phyloP scores from a whole-genome alignment of 1,140 invertebrate genomes.

The Micrasema minimum region DNA sequence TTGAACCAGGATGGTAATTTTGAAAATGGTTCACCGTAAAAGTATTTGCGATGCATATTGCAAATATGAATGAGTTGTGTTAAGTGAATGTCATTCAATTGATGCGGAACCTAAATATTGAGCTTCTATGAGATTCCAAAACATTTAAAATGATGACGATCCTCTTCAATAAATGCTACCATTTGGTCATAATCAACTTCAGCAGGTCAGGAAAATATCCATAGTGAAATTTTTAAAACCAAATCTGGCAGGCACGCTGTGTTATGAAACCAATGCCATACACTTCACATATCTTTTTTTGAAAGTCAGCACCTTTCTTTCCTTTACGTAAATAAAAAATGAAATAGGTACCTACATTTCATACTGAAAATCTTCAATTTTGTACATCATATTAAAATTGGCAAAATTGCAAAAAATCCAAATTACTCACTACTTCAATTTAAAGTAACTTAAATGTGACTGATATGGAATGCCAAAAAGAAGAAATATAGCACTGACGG shows the following conservation, averaged over 20 bases:
- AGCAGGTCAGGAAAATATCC: background rate
- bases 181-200: constrained; percentile 1
- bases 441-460: too few relatives aligned
- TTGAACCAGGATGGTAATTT: too few relatives aligned
- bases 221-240: background rate
- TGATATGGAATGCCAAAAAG: too few relatives aligned
- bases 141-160: too few relatives aligned
- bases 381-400: background rate
- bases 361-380: background rate
- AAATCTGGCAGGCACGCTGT: background rate
- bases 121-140: background rate
- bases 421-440: too few relatives aligned
- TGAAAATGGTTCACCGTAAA: too few relatives aligned
- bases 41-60: too few relatives aligned
- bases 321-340: background rate
- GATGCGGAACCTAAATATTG: background rate
- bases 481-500: too few relatives aligned
- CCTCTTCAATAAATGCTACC: background rate
- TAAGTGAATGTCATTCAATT: background rate
- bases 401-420: too few relatives aligned
- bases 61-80: background rate
- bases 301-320: background rate
- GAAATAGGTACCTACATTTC: too few relatives aligned
- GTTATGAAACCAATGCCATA: background rate
- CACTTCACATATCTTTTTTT: background rate